A percentile compares a stretch with the other conserved stretches of the same genome.
These are phyloP conservation scores for Pocota personata DNA, from an alignment of 2,888 invertebrate species.

Conservation along the genomic window DNA sequence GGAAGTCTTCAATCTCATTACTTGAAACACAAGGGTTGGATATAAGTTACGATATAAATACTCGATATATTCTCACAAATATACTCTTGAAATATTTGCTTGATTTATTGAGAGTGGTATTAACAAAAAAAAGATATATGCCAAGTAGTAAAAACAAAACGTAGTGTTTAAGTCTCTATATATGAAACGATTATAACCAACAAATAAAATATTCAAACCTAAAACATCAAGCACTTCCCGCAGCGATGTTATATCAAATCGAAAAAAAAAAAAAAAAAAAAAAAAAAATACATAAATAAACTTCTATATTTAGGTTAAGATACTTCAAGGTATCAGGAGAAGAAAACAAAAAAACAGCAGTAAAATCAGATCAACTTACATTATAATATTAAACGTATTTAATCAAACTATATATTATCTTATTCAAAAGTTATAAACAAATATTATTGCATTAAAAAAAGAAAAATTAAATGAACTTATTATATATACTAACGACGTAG, in stretches of 20 bases:
- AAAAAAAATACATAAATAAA: too few relatives aligned
- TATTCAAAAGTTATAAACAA: constrained; percentile 54
- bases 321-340: constrained; percentile 73
- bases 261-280: constrained; percentile 14
- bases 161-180: constrained; percentile 51
- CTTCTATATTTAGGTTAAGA: constrained; percentile 66
- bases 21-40: constrained; percentile 55
- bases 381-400: constrained; percentile 45
- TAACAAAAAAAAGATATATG: constrained; percentile 50
- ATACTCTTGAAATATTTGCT: constrained; percentile 39
- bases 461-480: constrained; percentile 4
- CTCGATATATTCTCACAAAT: constrained; percentile 44
- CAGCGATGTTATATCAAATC: constrained; percentile 44
- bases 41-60: constrained; percentile 55
- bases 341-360: constrained; percentile 34
- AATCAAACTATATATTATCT: constrained; percentile 58
- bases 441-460: constrained; percentile 20
- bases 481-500: constrained; percentile 54
- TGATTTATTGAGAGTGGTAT: constrained; percentile 58
- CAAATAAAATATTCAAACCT: constrained; percentile 25
- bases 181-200: constrained; percentile 17
- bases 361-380: constrained; percentile 51
- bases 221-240: constrained; percentile 54
- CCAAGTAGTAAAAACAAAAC: constrained; percentile 49
- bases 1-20: constrained; percentile 65